phyloP scores from a whole-genome alignment of 2,888 invertebrate species.

The Orchesellides sinensis region DNA sequence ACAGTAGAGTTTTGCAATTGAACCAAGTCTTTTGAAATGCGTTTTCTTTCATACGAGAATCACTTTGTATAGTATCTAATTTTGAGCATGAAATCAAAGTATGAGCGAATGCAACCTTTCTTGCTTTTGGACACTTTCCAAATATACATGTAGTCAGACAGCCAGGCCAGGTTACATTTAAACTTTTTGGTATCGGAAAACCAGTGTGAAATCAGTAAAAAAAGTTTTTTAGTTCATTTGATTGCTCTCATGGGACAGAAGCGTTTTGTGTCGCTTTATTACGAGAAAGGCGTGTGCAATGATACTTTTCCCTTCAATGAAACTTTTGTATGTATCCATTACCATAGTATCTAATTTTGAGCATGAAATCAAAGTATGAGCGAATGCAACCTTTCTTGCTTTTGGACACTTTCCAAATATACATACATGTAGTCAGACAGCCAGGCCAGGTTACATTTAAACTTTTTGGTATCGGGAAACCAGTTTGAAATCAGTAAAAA shows the following conservation, averaged over 20 bases:
- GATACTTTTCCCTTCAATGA: not conserved
- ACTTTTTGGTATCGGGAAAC: slow-evolving; percentile 12
- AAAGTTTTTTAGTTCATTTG: slow-evolving; percentile 35
- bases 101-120: slow-evolving; percentile 10
- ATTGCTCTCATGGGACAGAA: slow-evolving; percentile 48
- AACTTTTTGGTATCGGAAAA: slow-evolving; percentile 18
- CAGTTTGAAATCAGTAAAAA: not conserved
- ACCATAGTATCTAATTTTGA: not conserved
- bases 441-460: slow-evolving; percentile 13
- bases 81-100: not conserved
- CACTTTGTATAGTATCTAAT: too few relatives aligned
- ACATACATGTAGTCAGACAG: too few relatives aligned
- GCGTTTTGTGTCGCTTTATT: not conserved
- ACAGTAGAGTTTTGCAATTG: too few relatives aligned
- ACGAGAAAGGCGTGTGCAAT: not conserved
- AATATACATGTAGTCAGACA: too few relatives aligned
- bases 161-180: slow-evolving; percentile 11
- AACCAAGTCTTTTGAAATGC: not conserved
- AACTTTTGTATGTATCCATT: not conserved
- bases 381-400: slow-evolving; percentile 9
- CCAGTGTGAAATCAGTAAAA: not conserved
- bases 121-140: slow-evolving; percentile 33
- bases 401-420: slow-evolving; percentile 34
- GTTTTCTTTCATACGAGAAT: too few relatives aligned
- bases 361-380: not conserved